Base-by-base conservation (phyloP, 2,888 invertebrate genomes). In the Shargacucullia verbasci region DNA sequence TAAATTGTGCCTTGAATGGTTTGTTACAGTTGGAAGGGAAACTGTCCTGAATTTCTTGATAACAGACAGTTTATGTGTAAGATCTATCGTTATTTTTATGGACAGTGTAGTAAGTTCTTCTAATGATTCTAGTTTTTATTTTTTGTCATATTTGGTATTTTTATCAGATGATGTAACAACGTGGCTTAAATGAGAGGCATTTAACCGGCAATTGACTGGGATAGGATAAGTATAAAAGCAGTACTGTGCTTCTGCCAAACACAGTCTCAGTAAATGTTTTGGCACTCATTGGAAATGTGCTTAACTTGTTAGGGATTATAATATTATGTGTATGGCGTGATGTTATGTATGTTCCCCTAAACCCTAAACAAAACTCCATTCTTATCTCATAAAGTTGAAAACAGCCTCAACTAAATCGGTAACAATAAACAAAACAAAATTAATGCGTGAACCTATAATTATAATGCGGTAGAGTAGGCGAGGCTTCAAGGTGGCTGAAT, bases 401-500 rank as follows among this genome's bases (percentile, higher is more conserved):
- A 46, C 48, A 56, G 44, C 37, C 15, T 47, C 63, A 69, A 53
- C 48, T 68, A 63, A 69, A 67, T 67, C 69, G 33, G 41, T 41
- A 46, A 69, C 67, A 58, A 69, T 69, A 69, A 68, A 65, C 70
- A 70, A 53, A 65, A 57, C 52, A 57, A 46, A 73, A 59, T 73
- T 59, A 69, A 70, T 62, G 59, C 57, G 46, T 14, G 27, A 35
- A 39, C 45, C 57, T 29, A 54, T 59, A 62, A 69, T 66, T 70
- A 66, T 71, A 65, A 60, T 59, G 50, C 44, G 70, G 60, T 60
- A 50, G 55, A 70, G 70, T 68, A 29, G 29, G 29, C 8, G 69
- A 63, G 48, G 66, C 69, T 58, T 47, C 69, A 45, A 49, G 69
- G 67, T 43, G 20, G 45, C 70, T 83, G 82, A 83, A 84, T 84